Percentiles rank a stretch among this genome's conserved stretches.
phyloP scores from a whole-genome alignment of 2,113 vertebrate species.

The Gymnobelideus leadbeateri region DNA sequence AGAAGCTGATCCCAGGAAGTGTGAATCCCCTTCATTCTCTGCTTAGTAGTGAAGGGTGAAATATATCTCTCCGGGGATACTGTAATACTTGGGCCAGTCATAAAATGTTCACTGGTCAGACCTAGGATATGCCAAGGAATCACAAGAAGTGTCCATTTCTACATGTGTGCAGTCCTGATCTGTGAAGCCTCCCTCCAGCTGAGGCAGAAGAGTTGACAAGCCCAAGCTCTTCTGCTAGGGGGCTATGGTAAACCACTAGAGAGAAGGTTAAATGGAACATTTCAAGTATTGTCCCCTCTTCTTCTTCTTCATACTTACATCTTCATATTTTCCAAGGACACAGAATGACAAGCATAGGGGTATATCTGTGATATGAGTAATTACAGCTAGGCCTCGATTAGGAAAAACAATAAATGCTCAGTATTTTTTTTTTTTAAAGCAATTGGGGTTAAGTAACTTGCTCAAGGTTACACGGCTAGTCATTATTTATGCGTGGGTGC shows the following conservation, averaged over 20 bases:
- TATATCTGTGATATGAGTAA: not conserved
- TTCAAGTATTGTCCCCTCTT: not conserved
- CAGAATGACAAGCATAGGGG: not conserved
- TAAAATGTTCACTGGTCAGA: not conserved
- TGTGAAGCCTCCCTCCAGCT: not conserved
- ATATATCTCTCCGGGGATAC: not conserved
- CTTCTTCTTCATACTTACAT: not conserved
- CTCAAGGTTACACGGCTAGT: no score
- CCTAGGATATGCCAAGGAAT: not conserved
- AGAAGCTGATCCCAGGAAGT: not conserved
- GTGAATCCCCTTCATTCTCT: not conserved
- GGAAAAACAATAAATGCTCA: not conserved
- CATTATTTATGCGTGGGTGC: no score
- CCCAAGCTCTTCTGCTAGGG: not conserved
- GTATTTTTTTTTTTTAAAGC: no score
- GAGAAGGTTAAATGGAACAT: not conserved
- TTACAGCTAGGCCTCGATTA: not conserved
- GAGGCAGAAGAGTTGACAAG: not conserved
- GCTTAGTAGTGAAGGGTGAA: not conserved
- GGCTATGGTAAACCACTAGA: not conserved
- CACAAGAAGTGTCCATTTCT: not conserved
- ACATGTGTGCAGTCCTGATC: not conserved
- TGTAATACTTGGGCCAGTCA: not conserved
- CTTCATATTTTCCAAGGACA: not conserved
- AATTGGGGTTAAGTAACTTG: no score